Evolutionary conservation across 2,113 vertebrate genomes (phyloP), one percentile per base, ranked within the genome.

Genomic region (Atrichornis clamosus): DNA sequence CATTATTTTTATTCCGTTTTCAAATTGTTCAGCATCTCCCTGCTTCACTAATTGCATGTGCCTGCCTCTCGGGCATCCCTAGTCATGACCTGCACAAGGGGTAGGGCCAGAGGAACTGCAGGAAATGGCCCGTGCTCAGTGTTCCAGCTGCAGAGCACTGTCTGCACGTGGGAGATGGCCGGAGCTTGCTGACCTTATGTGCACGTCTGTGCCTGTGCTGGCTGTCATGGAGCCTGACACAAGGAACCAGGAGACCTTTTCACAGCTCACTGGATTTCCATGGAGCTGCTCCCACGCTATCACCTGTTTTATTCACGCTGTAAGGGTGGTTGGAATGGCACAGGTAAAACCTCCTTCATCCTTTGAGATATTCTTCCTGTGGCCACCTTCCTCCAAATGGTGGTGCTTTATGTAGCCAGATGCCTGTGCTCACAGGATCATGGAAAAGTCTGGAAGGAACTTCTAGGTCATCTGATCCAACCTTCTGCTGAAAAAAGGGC

Each of bases 291-390:
- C 13, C 39, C 18, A 5, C 44, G 68, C 49, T 3, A 7, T 24
- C 37, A 8, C 52, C n/a, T 26, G 0, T 27, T 73, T 56, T 6
- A 26, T 41, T 56, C 4, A 1, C 8, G 3, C 11, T 10, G 21
- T 32, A 17, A 58, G 47, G 30, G n/a, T 5, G 28, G 30, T 69
- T 92, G 78, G 28, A 73, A 22, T 35, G 62, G 44, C 33, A 17
- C 27, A 46, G 44, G 7, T 60, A 32, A 80, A 93, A 68, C 60
- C 15, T 15, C 15, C 6, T 20, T 26, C 23, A 49, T 44, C 22
- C n/a, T 19, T 17, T 47, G 24, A 8, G 90, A 20, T 44, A 4
- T 3, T 65, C 8, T 21, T 46, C 7, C 47, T 35, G 3, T 44
- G 24, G 26, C 41, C 26, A 3, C 7, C 20, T 27, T 28, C 32